Base-by-base conservation (phyloP, 2,888 invertebrate species). In the Drosophila recens region DNA sequence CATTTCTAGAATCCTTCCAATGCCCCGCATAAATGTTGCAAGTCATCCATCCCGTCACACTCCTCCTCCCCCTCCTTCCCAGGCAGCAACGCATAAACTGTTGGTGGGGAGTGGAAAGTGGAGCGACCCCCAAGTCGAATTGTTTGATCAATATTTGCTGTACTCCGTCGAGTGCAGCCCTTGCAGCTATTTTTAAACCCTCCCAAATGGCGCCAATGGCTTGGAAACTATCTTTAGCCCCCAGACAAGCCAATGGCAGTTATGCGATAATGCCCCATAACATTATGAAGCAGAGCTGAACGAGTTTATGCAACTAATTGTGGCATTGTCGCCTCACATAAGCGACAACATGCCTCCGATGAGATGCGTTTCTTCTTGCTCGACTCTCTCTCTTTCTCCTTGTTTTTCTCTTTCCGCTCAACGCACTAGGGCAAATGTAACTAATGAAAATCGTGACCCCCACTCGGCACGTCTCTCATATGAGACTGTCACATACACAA, bases 381-480 rank as follows among this genome's bases (percentile, higher is more conserved):
- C 33, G 33, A 33, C 10, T 33, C 38, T 46, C 15, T 15, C 30
- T 36, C 8, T 40, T 3, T 33, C 34, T 11, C 23, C 23, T 4
- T 17, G 1, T 30, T 6, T 11, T 0, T 33, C n/a, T 46, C 45
- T 54, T 27, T 34, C 13, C 15, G 65, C 67, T 36, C 56, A 45
- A 3, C 67, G 46, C 56, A 45, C 10, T 75, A 71, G 49, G 52
- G 62, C 67, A 79, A 82, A 82, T 81, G 72, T 70, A 82, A 80
- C 83, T 90, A 90, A 90, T 90, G 91, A 90, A 90, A 91, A 90
- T 90, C 91, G 91, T 90, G 91, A 91, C 90, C 89, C 84, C 64
- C 67, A 72, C 71, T 69, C 40, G 40, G 69, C 63, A 76, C 64
- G 72, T 65, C 58, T 54, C 34, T 59, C 57, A 62, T 66, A 59